These are phyloP conservation scores for Tetragonula carbonaria DNA, from an alignment of 2,888 invertebrate species.

Conservation along the genomic window DNA sequence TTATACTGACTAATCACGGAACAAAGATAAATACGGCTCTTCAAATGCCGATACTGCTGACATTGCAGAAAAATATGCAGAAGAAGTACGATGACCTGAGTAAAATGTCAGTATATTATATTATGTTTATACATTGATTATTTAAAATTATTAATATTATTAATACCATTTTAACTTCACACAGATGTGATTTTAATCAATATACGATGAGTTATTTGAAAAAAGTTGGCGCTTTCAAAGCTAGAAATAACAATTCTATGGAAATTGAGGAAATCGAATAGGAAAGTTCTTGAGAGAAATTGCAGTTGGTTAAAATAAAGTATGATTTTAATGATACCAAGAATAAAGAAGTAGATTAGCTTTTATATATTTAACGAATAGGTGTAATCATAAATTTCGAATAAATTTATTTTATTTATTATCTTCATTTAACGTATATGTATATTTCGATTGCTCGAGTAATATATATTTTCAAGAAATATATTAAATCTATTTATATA, in stretches of 20 bases:
- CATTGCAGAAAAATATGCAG: slow-evolving; percentile 91
- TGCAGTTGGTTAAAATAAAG: slow-evolving; percentile 16
- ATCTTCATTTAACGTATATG: background rate
- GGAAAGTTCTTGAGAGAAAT: slow-evolving; percentile 29
- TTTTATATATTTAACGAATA: slow-evolving; percentile 4
- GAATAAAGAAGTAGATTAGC: background rate
- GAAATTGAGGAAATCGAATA: slow-evolving; percentile 28
- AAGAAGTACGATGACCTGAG: slow-evolving; percentile 92
- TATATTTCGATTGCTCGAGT: background rate
- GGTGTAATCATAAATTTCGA: slow-evolving; percentile 15
- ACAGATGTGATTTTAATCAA: slow-evolving; percentile 95
- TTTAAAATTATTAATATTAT: slow-evolving; percentile 15
- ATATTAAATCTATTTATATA: background rate
- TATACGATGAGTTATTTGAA: slow-evolving; percentile 91
- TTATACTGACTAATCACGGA: slow-evolving; percentile 88
- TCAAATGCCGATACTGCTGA: slow-evolving; percentile 88
- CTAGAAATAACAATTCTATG: background rate
- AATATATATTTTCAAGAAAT: slow-evolving; percentile 8
- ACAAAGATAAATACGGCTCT: slow-evolving; percentile 85
- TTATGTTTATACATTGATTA: slow-evolving; percentile 3
- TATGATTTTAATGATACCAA: slow-evolving; percentile 2
- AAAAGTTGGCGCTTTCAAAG: slow-evolving; percentile 83
- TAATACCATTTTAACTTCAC: slow-evolving; percentile 29
- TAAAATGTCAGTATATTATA: slow-evolving; percentile 90
- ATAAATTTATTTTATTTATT: slow-evolving; percentile 20